Evolutionary conservation across 2,888 invertebrate species (phyloP).

Genomic region (Diarsia rubi): DNA sequence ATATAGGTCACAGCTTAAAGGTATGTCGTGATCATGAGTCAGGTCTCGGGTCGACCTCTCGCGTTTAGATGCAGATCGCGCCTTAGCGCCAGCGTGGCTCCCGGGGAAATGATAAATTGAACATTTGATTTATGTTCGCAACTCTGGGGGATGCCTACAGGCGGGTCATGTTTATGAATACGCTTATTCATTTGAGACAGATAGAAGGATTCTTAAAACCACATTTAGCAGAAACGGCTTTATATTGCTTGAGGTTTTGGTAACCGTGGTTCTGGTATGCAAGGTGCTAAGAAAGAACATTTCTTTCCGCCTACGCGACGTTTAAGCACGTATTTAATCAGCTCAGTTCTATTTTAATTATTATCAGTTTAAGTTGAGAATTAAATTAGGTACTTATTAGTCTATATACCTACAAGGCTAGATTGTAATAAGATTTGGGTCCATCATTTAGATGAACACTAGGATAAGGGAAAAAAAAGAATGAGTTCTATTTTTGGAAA

Average conservation of each 20-base stretch:
- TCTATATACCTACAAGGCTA: too few species aligned
- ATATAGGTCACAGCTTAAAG: conserved; percentile 11
- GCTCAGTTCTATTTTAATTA: neutral
- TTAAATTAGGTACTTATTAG: too few species aligned
- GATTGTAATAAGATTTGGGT: too few species aligned
- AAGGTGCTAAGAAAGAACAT: neutral
- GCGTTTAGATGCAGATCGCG: conserved; percentile 46
- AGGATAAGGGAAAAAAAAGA: neutral
- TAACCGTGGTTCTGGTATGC: neutral
- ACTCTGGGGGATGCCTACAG: conserved; percentile 14
- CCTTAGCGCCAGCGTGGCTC: conserved; percentile 9
- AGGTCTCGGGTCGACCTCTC: neutral
- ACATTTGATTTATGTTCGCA: conserved; percentile 35
- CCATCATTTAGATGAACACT: too few species aligned
- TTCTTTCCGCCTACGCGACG: neutral
- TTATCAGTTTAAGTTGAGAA: too few species aligned
- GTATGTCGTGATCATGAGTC: conserved; percentile 8
- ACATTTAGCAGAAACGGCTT: neutral
- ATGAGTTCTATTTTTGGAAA: conserved; percentile 6
- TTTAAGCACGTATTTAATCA: neutral
- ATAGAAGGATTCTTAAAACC: neutral
- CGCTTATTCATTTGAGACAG: neutral
- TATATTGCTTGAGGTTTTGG: neutral
- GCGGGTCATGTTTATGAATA: neutral
- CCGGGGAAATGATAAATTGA: conserved; percentile 36